Evolutionary conservation across 2,888 invertebrate genomes (phyloP).

Genomic region (Lingula anatina): DNA sequence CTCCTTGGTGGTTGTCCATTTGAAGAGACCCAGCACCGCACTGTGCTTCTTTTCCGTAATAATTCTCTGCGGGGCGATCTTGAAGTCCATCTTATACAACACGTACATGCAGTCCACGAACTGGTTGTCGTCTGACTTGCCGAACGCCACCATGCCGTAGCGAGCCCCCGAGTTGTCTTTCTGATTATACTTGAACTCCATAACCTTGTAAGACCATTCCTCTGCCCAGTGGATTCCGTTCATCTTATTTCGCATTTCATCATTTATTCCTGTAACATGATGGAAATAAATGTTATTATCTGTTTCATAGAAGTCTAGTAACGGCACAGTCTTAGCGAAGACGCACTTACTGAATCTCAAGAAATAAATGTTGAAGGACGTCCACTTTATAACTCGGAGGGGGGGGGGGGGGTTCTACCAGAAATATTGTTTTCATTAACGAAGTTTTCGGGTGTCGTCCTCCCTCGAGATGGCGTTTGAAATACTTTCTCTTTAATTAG

Average conservation of each 20-base stretch:
- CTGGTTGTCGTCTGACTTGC: constrained; percentile 5
- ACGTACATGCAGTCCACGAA: constrained; percentile 10
- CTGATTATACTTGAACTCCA: constrained; percentile 6
- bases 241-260: constrained; percentile 4
- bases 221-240: constrained; percentile 2
- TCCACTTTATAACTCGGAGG: no score
- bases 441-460: no score
- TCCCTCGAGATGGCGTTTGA: no score
- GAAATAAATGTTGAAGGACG: no score
- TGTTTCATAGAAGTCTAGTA: no score
- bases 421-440: no score
- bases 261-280: constrained; percentile 5
- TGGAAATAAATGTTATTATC: no score
- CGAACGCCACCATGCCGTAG: constrained; percentile 10
- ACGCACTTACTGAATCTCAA: no score
- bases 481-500: no score
- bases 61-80: constrained; percentile 5
- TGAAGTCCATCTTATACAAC: constrained; percentile 10
- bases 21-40: neutral
- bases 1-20: neutral
- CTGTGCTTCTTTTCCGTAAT: constrained; percentile 5
- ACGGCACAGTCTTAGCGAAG: no score
- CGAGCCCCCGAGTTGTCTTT: constrained; percentile 4
- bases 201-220: constrained; percentile 6
- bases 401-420: no score